Base-by-base conservation (phyloP, 2,113 vertebrate genomes). In the Laticauda laticaudata region DNA sequence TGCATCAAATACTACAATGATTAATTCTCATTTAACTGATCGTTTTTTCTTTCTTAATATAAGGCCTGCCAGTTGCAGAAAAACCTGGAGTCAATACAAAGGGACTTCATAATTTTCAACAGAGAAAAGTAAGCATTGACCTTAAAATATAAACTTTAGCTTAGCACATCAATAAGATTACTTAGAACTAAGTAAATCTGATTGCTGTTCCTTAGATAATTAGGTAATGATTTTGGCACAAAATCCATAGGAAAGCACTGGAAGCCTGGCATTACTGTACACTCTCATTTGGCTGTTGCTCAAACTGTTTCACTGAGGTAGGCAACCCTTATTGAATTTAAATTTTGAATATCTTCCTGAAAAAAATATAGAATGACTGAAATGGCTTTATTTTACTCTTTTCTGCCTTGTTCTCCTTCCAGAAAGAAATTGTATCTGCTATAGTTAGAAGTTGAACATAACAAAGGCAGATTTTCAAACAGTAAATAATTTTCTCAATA, bases 91-190 rank as follows among this genome's bases (percentile, higher is more conserved):
- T 98, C 97, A 34, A 98, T 99, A 89, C 98, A 99, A 93, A 99
- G 98, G 94, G 99, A 99, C 95, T 99, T 99, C 97, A 98, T 99
- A 55, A 97, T 99, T 97, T 99, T 99, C 98, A 99, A 99, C 98
- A 98, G 99, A 98, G 99, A 99, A 97, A 99, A 98, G 99, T 99
- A 98, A 98, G 98, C 97, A 12, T 18, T 18, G 81, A 29, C 26
- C 4, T 88, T 54, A 51, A 20, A 91, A 91, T 53, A 11, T 29
- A 20, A 12, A 55, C 26, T 93, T 86, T 3, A 1, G 5, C 8
- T 43, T 90, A 54, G 7, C 55, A 45, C 43, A 59, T 81, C 75
- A 81, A 43, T 53, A 56, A 59, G 21, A 39, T 34, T 61, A 61
- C 43, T 86, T 54, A 54, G 18, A 86, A 87, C 26, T 59, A 88